Evolutionary conservation across 2,888 invertebrate species (phyloP).

Genomic region (Melolontha melolontha): DNA sequence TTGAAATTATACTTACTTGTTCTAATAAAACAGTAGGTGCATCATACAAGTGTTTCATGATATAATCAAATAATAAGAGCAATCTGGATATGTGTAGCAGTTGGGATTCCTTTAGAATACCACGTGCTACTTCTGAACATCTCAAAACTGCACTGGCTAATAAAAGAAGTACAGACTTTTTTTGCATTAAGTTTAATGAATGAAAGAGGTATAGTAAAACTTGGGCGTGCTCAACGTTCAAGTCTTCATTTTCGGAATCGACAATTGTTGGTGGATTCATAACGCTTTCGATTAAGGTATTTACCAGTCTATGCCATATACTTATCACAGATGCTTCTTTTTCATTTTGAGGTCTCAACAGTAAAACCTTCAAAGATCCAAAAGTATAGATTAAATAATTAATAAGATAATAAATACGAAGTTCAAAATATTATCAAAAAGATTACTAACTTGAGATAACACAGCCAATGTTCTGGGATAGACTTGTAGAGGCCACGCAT

Average conservation of each 20-base stretch:
- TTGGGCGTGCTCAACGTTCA: conserved; percentile 97
- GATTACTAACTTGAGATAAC: conserved; percentile 77
- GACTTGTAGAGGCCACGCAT: conserved; percentile 82
- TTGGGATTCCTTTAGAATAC: conserved; percentile 74
- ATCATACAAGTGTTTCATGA: conserved; percentile 95
- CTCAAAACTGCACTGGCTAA: conserved; percentile 81
- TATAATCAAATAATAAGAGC: conserved; percentile 89
- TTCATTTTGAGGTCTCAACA: conserved; percentile 84
- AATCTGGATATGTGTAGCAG: conserved; percentile 86
- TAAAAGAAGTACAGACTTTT: conserved; percentile 90
- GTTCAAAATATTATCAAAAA: neutral
- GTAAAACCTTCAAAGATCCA: conserved; percentile 74
- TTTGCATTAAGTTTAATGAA: conserved; percentile 94
- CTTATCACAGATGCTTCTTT: conserved; percentile 91
- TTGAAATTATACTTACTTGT: conserved; percentile 71
- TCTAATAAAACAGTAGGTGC: conserved; percentile 88
- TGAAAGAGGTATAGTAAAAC: conserved; percentile 93
- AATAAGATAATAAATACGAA: neutral
- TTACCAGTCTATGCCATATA: conserved; percentile 92
- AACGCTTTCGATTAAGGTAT: conserved; percentile 89
- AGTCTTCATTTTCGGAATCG: conserved; percentile 84
- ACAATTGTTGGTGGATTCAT: conserved; percentile 73
- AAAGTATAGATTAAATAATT: conserved; percentile 25
- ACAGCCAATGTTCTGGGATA: conserved; percentile 83
- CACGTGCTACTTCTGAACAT: conserved; percentile 74